phyloP scores from a whole-genome alignment of 2,888 invertebrate genomes.

The Pachymerium ferrugineum region DNA sequence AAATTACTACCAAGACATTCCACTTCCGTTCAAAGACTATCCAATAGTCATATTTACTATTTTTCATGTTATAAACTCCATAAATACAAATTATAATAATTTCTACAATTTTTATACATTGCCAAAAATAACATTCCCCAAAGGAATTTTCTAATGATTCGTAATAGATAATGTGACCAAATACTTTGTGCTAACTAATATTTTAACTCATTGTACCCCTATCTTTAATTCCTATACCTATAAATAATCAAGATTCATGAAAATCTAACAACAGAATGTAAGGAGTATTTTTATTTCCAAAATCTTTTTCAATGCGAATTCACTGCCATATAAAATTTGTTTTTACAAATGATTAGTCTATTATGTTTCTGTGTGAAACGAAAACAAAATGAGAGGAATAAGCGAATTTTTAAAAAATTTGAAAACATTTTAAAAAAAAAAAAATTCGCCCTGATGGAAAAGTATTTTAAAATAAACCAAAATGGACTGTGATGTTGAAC shows the following conservation, averaged over 20 bases:
- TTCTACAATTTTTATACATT: no score
- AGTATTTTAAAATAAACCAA: not conserved
- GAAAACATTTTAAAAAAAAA: not conserved
- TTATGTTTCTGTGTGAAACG: not conserved
- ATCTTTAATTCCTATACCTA: not conserved
- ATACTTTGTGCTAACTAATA: not conserved
- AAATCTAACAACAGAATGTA: no score
- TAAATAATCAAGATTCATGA: not conserved
- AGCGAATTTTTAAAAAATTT: not conserved
- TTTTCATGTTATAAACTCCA: not conserved
- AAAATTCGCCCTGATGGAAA: not conserved
- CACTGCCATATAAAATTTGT: not conserved
- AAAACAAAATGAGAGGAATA: not conserved
- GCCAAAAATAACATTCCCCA: not conserved
- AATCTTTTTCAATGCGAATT: not conserved
- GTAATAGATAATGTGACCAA: no score
- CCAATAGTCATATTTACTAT: not conserved
- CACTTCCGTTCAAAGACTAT: not conserved
- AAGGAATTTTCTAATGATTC: not conserved
- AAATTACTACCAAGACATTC: not conserved
- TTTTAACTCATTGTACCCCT: not conserved
- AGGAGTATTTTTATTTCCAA: not conserved
- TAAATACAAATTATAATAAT: no score
- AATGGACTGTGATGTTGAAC: slow-evolving; percentile 13
- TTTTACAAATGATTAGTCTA: no score